phyloP scores from a whole-genome alignment of 2,113 vertebrate genomes.

The Lophius piscatorius region DNA sequence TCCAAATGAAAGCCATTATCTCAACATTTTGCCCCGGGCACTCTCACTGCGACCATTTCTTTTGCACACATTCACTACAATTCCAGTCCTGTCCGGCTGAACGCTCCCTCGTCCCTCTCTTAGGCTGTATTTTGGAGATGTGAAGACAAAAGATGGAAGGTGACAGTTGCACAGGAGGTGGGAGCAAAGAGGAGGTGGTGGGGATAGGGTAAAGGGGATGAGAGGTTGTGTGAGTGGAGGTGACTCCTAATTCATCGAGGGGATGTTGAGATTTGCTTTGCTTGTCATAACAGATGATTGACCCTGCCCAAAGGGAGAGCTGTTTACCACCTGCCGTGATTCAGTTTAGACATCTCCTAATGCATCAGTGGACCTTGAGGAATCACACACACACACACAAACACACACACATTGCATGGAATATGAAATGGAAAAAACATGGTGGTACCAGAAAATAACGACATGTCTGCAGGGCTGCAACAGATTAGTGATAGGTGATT shows the following conservation, averaged over 20 bases:
- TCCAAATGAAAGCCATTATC: conserved; percentile 74
- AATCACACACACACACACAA: conserved; percentile 35
- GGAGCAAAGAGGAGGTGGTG: conserved; percentile 34
- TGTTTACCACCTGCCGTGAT: conserved; percentile 54
- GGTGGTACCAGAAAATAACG: no score
- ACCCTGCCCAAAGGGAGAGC: conserved; percentile 45
- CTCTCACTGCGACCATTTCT: conserved; percentile 21
- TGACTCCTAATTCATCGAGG: conserved; percentile 60
- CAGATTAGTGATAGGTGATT: conserved; percentile 60
- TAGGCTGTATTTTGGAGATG: conserved; percentile 32
- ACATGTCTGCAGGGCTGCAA: conserved; percentile 43
- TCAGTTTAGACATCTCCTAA: conserved; percentile 69
- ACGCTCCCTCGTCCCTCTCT: conserved; percentile 15
- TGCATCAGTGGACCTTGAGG: conserved; percentile 64
- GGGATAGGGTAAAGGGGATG: conserved; percentile 35
- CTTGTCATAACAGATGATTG: conserved; percentile 67
- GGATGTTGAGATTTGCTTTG: conserved; percentile 60
- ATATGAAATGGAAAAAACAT: not conserved
- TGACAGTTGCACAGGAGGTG: conserved; percentile 44
- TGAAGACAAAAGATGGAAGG: conserved; percentile 51
- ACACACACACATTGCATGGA: conserved; percentile 23
- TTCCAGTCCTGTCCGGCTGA: conserved; percentile 13
- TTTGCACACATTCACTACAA: conserved; percentile 18
- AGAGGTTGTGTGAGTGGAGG: conserved; percentile 37
- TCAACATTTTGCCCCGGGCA: conserved; percentile 59